These are phyloP conservation scores for Cataglyphis altisquamis DNA, from an alignment of 2,888 invertebrate species.

Conservation along the genomic window DNA sequence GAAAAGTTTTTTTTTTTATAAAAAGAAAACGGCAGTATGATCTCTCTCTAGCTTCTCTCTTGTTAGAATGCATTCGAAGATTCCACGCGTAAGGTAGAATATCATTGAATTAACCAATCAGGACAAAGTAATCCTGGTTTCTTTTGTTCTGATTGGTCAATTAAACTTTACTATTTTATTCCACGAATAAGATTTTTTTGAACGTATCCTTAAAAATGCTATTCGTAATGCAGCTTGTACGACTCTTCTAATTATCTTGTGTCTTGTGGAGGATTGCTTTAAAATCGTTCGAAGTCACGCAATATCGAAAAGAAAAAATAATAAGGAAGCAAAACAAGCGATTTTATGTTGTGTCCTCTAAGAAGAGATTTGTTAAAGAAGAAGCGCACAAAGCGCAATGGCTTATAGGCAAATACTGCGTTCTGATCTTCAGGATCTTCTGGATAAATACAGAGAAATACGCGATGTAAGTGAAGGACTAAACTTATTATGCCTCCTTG, in stretches of 20 bases:
- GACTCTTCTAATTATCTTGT: background rate
- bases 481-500: background rate
- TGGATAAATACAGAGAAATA: background rate
- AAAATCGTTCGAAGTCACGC: background rate
- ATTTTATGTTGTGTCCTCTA: background rate
- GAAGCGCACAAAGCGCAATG: background rate
- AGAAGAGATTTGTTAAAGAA: background rate
- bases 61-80: background rate
- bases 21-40: no score
- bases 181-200: background rate
- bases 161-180: no score
- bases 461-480: conserved; percentile 2
- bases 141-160: no score
- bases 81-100: no score
- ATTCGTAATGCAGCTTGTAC: background rate
- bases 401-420: background rate
- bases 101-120: no score
- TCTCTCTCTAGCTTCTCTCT: no score
- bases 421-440: conserved; percentile 4
- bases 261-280: background rate
- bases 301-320: background rate
- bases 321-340: background rate
- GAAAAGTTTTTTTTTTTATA: no score
- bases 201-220: background rate
- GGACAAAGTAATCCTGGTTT: no score